Base-by-base conservation (phyloP, 2,113 vertebrate genomes). In the Labeo rohita region DNA sequence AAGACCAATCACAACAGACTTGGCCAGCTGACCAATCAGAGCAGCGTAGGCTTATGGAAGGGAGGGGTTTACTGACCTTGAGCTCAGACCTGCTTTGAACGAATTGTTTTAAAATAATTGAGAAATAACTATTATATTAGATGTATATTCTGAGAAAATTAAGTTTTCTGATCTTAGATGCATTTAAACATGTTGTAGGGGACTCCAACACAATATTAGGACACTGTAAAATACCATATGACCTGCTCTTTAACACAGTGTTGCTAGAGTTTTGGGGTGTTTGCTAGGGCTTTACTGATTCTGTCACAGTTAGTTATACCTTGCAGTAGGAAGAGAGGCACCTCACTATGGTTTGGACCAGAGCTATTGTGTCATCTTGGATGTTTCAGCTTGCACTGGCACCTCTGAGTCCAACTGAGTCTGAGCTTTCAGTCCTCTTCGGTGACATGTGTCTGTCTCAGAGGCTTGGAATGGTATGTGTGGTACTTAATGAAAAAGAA, bases 361-460 rank as follows among this genome's bases (percentile, higher is more conserved):
- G 88, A 65, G 59, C 34, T 65, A 61, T 83, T 36, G 36, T 86
- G 86, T 91, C 89, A 93, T 89, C 90, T 92, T 92, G 89, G 91
- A 91, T 65, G 63, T 66, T 66, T 66, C 6, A 36, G 12, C 65
- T 87, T 88, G 74, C 88, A 88, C 90, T 92, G 93, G 92, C 93
- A 93, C 93, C 93, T 91, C 82, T 82, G 85, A 89, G 90, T 90
- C 91, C 90, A 5, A 39, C 3, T 87, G 86, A 39, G 39, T 39
- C 2, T 39, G 54, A 72, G 65, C 65, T 15, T 8, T 6, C 3
- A 39, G 34, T 39, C 18, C 70, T 9, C 43, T 39, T 73, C 18
- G 2, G 70, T n/a, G 9, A 73, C 18, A 73, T 47, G 39, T n/a
- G 7, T 68, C 65, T 36, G 65, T 68, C 34, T 68, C 13, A 68